phyloP scores from a whole-genome alignment of 2,797 vertebrate genomes.

The Pelochelys cantorii region DNA sequence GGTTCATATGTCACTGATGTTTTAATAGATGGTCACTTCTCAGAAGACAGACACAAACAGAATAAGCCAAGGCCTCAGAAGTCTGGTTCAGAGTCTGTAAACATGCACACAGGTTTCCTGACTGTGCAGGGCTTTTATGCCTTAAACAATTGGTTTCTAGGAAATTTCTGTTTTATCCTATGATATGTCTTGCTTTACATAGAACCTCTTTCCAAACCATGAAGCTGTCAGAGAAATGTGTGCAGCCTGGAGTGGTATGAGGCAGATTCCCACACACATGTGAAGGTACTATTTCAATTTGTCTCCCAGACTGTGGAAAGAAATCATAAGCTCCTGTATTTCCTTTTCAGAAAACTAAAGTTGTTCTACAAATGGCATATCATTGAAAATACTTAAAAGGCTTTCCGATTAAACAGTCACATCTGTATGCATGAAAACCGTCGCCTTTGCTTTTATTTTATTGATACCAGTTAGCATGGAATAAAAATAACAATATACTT shows the following conservation, averaged over 20 bases:
- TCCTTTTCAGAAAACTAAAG: constrained; percentile 32
- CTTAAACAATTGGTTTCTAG: background rate
- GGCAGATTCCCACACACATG: background rate
- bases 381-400: constrained; percentile 19
- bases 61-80: too few relatives aligned
- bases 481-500: constrained; percentile 5
- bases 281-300: constrained; percentile 58
- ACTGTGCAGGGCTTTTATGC: background rate
- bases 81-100: too few relatives aligned
- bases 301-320: constrained; percentile 58
- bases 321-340: constrained; percentile 46
- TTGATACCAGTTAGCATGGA: background rate
- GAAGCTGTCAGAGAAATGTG: background rate
- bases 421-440: background rate
- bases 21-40: too few relatives aligned
- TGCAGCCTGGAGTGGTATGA: background rate
- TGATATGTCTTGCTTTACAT: background rate
- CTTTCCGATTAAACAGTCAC: constrained; percentile 17
- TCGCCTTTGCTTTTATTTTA: background rate
- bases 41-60: too few relatives aligned
- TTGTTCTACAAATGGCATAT: constrained; percentile 47
- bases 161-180: background rate
- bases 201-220: background rate
- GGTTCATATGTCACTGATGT: too few relatives aligned
- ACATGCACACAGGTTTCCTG: background rate